Base-by-base conservation (phyloP, 2,113 vertebrate genomes). In the Muntiacus muntjak region DNA sequence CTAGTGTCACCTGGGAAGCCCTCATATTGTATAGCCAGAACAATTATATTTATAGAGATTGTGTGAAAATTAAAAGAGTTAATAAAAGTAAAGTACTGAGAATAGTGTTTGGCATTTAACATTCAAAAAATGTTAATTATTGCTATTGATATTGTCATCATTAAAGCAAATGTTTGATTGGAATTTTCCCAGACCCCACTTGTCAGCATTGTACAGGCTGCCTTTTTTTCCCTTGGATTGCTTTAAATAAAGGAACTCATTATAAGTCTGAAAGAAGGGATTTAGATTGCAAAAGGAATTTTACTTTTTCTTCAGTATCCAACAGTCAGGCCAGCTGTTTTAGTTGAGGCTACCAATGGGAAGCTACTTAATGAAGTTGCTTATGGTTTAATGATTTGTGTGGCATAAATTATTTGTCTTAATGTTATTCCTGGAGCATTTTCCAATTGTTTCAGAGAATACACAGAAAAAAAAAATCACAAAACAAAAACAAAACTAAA, bases 331-430 rank as follows among this genome's bases (percentile, higher is more conserved):
- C 81, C 96, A 94, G 90, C 92, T 98, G 94, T 89, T 98, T 96
- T 60, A 95, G 74, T 97, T 98, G 96, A 97, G 87, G 82, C 50
- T 96, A 36, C 0, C 12, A 94, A 92, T 67, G 57, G 50, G 95
- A 98, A 96, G 96, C 17, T 84, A 40, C 58, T 97, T 97, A 97
- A 98, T 97, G 97, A 94, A 95, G 95, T 96, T 97, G 93, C 96
- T 98, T 95, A 96, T 97, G 92, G 93, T 93, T 98, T 97, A 96
- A 97, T 87, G 93, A 98, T 97, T 97, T 97, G 95, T 94, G 67
- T 93, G 92, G 92, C 86, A 95, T 64, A 88, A 92, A 96, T 64
- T 87, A 25, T 93, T 98, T 96, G 82, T 87, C 94, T 97, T 97
- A 97, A 97, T 98, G 74, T 95, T 87, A 95, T 97, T 98, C 91